phyloP scores from a whole-genome alignment of 2,888 invertebrate genomes.

The Idaea aversata region DNA sequence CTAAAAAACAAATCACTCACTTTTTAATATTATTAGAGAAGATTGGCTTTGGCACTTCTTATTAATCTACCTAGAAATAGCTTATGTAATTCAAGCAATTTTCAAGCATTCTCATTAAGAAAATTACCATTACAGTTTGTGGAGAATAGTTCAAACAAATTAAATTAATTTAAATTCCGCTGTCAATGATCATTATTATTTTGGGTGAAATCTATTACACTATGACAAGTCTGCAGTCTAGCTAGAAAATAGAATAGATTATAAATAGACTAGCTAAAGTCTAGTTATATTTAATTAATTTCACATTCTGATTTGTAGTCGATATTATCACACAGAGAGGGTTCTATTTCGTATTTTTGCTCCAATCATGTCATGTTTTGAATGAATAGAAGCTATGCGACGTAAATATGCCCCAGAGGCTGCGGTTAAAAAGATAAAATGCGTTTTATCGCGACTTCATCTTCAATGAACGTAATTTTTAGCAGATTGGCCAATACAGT shows the following conservation, averaged over 20 bases:
- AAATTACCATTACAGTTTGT: background rate
- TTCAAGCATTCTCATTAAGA: background rate
- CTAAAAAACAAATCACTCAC: too few species aligned
- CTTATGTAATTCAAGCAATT: background rate
- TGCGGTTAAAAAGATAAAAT: slow-evolving; percentile 15
- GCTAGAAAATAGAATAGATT: too few species aligned
- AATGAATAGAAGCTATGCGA: background rate
- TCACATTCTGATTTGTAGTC: too few species aligned
- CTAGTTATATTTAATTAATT: too few species aligned
- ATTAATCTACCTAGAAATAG: background rate
- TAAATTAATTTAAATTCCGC: background rate
- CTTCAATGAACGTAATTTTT: slow-evolving; percentile 19
- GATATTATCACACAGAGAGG: too few species aligned
- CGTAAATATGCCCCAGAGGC: background rate
- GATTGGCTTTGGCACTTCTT: background rate
- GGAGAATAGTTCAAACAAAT: background rate
- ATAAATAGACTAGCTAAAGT: too few species aligned
- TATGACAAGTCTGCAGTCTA: background rate
- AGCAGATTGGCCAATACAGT: slow-evolving; percentile 21
- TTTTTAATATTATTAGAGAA: background rate
- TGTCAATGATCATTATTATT: background rate
- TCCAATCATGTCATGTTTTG: background rate
- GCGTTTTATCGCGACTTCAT: slow-evolving; percentile 30
- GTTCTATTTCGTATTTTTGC: background rate
- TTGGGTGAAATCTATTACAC: background rate